These are phyloP conservation scores for Trichogramma evanescens DNA, from an alignment of 2,888 invertebrate species.

Conservation along the genomic window DNA sequence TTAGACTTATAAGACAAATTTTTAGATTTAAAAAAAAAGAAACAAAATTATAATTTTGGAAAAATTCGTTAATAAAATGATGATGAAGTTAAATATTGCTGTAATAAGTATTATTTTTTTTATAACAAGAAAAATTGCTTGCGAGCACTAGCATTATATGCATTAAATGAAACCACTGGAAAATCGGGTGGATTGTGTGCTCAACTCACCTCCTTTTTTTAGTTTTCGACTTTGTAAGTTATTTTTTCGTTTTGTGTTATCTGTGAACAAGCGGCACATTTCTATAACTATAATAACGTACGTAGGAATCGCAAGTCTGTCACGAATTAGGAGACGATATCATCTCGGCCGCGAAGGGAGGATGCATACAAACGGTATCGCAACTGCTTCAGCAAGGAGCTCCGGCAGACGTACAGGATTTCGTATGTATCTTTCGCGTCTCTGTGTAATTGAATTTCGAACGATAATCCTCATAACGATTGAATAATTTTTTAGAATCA, in stretches of 20 bases:
- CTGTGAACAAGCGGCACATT: background rate
- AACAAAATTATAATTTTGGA: slow-evolving; percentile 6
- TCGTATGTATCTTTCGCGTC: slow-evolving; percentile 30
- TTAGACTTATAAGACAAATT: slow-evolving; percentile 14
- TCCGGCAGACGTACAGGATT: slow-evolving; percentile 40
- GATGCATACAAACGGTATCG: slow-evolving; percentile 43
- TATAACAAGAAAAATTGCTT: background rate
- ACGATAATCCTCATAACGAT: background rate
- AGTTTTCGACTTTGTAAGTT: slow-evolving; percentile 6
- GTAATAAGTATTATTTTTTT: too few relatives aligned
- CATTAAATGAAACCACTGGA: slow-evolving; percentile 23
- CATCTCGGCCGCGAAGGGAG: slow-evolving; percentile 44
- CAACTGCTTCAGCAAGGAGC: slow-evolving; percentile 44
- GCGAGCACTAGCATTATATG: slow-evolving; percentile 4
- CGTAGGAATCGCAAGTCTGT: slow-evolving; percentile 43
- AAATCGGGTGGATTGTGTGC: slow-evolving; percentile 16
- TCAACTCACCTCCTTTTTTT: slow-evolving; percentile 11
- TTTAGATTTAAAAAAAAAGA: slow-evolving; percentile 8
- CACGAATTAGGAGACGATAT: slow-evolving; percentile 44
- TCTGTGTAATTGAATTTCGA: background rate
- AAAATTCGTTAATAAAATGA: slow-evolving; percentile 8
- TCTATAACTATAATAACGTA: slow-evolving; percentile 21
- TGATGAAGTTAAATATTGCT: too few relatives aligned
- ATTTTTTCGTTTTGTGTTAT: too few relatives aligned
- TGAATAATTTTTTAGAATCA: slow-evolving; percentile 48